Percentiles rank a stretch among this genome's conserved stretches.
phyloP scores from a whole-genome alignment of 2,113 vertebrate species.

The Canis aureus region DNA sequence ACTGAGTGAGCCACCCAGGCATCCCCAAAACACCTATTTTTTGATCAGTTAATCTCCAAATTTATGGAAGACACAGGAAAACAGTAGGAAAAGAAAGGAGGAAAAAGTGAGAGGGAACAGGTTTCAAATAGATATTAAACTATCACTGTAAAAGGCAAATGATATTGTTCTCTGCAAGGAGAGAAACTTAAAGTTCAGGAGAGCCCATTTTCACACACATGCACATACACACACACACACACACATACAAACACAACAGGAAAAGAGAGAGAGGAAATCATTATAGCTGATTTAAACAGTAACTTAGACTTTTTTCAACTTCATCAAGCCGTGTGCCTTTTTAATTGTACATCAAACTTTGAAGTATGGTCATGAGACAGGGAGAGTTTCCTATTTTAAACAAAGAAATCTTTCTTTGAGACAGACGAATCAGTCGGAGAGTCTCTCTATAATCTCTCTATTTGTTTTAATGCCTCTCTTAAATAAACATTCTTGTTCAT shows the following conservation, averaged over 20 bases:
- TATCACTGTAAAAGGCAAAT: conserved; percentile 5
- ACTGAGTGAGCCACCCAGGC: background rate
- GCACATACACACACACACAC: background rate
- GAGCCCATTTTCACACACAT: background rate
- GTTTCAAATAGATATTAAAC: conserved; percentile 14
- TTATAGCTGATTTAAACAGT: conserved; percentile 40
- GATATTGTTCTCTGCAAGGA: background rate
- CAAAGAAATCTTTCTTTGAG: background rate
- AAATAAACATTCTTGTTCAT: conserved; percentile 49
- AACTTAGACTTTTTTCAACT: background rate
- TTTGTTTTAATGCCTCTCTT: conserved; percentile 22
- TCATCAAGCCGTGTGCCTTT: background rate
- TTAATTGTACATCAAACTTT: background rate
- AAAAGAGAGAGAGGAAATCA: background rate
- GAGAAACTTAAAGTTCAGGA: background rate
- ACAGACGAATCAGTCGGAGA: background rate
- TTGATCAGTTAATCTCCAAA: background rate
- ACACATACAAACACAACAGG: background rate
- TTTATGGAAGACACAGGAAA: background rate
- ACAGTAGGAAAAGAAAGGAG: background rate
- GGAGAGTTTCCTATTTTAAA: background rate
- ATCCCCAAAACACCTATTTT: conserved; percentile 1
- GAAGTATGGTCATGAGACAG: background rate
- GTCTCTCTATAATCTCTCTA: background rate
- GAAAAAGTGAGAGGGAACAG: background rate